These are phyloP conservation scores for Rhabdophis nuchalis DNA, from an alignment of 2,797 vertebrate species.

Conservation along the genomic window DNA sequence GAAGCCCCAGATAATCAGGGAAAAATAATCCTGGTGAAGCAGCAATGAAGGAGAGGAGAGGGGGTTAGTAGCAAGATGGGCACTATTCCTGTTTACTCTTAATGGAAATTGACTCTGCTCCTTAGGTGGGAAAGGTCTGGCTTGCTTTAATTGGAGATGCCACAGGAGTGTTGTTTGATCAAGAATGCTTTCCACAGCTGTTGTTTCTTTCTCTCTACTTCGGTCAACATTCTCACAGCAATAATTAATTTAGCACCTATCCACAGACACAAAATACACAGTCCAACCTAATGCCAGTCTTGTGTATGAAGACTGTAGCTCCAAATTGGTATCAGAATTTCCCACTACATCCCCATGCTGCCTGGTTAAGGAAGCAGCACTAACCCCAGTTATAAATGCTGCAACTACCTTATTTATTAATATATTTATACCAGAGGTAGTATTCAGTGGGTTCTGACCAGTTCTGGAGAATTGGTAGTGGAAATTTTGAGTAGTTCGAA, in stretches of 20 bases:
- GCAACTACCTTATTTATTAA: background rate
- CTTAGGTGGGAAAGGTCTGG: background rate
- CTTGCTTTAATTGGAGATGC: constrained; percentile 31
- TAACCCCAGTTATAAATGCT: background rate
- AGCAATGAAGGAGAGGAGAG: background rate
- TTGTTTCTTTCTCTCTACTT: constrained; percentile 32
- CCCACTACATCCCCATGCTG: background rate
- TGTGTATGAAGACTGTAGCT: background rate
- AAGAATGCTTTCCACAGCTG: constrained; percentile 69
- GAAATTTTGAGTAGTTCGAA: no score
- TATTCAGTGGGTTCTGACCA: no score
- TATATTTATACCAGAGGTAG: background rate
- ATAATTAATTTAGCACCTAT: constrained; percentile 40
- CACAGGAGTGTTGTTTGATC: constrained; percentile 22
- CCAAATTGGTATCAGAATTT: background rate
- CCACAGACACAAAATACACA: constrained; percentile 26
- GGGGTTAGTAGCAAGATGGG: background rate
- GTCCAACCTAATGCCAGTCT: background rate
- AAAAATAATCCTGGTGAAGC: background rate
- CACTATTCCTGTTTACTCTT: constrained; percentile 44
- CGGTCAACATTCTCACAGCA: constrained; percentile 54
- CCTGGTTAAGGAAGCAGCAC: background rate
- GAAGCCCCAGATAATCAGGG: background rate
- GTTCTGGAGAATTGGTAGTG: no score
- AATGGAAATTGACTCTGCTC: constrained; percentile 44